Conservation (phyloP, 64 coral and sea anemone genomes). For the Stichodactyla helianthus region DNA sequence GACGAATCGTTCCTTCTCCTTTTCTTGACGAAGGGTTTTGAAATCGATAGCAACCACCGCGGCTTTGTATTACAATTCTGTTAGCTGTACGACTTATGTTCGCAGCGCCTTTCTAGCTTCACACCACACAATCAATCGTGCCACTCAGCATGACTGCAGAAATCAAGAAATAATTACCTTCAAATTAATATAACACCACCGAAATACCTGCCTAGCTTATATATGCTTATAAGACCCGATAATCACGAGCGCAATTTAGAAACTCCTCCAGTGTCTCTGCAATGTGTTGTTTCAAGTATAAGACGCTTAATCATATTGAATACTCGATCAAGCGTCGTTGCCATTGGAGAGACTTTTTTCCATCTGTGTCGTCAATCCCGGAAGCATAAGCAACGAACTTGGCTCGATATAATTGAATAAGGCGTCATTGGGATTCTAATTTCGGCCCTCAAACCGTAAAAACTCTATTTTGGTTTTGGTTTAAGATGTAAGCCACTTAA, state of each 20-base stretch:
- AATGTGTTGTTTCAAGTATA: background rate
- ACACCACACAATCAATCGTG: background rate
- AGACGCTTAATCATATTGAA: background rate
- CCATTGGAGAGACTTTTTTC: background rate
- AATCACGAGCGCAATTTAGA: background rate
- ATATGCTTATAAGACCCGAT: background rate
- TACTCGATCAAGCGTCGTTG: background rate
- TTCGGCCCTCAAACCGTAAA: background rate
- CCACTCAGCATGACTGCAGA: background rate
- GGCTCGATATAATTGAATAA: background rate
- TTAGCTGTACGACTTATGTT: too few species aligned
- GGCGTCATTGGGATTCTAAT: background rate
- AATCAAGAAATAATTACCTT: too few species aligned
- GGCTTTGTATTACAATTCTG: too few species aligned
- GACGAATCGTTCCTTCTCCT: too few species aligned
- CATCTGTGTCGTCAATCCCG: background rate
- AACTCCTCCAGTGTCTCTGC: background rate
- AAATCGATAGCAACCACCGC: too few species aligned
- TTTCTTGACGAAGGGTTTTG: too few species aligned
- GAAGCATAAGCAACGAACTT: background rate
- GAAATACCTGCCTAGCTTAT: background rate
- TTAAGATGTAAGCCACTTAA: background rate
- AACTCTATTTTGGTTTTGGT: background rate
- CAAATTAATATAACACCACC: background rate
- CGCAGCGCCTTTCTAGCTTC: too few species aligned